Evolutionary conservation across 2,113 vertebrate genomes (phyloP).

Genomic region (Brienomyrus longianalis): DNA sequence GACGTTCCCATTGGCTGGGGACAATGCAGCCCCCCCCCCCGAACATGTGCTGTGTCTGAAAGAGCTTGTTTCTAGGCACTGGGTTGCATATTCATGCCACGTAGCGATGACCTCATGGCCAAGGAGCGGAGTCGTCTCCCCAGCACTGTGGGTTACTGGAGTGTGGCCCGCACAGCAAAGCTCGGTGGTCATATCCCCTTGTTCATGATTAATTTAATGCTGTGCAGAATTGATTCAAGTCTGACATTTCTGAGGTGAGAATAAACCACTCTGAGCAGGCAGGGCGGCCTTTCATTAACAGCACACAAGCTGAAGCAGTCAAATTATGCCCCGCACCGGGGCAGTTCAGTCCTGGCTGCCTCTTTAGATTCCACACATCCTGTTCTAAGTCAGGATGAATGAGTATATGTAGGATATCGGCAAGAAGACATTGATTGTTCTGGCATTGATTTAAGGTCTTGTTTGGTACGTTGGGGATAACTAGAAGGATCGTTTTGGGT

Average conservation of each 20-base stretch:
- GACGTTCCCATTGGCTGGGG: not conserved
- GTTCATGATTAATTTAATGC: slow-evolving; percentile 10
- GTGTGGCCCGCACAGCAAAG: not conserved
- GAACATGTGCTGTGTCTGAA: not conserved
- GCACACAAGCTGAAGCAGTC: not conserved
- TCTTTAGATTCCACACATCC: slow-evolving; percentile 1
- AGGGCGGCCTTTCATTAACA: not conserved
- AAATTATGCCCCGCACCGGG: not conserved
- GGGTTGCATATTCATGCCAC: not conserved
- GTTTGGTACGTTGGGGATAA: not conserved
- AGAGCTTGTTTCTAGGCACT: not conserved
- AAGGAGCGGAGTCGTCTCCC: no score
- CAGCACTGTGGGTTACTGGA: not conserved
- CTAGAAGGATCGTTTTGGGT: not conserved
- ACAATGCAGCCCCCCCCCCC: not conserved
- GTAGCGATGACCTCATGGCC: not conserved
- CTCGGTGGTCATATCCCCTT: not conserved
- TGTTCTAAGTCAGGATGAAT: slow-evolving; percentile 4
- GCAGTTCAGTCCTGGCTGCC: not conserved
- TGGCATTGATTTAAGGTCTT: not conserved
- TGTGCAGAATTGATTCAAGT: not conserved
- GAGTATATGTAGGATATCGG: not conserved
- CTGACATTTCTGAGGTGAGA: slow-evolving; percentile 11
- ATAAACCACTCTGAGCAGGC: not conserved
- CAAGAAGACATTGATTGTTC: not conserved